These are phyloP conservation scores for Podargus strigoides DNA, from an alignment of 2,797 vertebrate genomes.

Conservation along the genomic window DNA sequence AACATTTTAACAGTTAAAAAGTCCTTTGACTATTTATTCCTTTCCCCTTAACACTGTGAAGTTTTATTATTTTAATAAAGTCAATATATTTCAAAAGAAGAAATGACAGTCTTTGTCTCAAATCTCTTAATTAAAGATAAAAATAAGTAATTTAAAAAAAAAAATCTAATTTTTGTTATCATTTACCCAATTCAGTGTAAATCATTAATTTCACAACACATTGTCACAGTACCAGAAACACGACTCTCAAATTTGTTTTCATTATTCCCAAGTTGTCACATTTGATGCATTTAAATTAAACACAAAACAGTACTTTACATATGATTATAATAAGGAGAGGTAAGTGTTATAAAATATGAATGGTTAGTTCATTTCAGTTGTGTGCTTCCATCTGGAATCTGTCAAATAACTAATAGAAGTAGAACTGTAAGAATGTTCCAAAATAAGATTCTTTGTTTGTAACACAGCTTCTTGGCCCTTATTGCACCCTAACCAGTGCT, in stretches of 20 bases:
- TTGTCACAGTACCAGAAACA: background rate
- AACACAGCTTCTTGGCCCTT: background rate
- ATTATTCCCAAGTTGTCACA: background rate
- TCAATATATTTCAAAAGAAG: background rate
- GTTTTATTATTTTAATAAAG: background rate
- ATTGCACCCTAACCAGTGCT: background rate
- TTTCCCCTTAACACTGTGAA: background rate
- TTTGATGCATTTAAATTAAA: constrained; percentile 23
- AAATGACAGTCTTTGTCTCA: background rate
- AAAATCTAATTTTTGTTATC: background rate
- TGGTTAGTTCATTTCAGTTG: background rate
- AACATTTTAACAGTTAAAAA: background rate
- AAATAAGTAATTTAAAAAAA: background rate
- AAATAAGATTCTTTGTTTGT: background rate
- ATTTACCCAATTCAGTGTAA: background rate
- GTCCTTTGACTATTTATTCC: background rate
- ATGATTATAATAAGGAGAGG: background rate
- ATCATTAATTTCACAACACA: background rate
- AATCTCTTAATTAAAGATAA: background rate
- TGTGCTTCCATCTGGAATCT: background rate
- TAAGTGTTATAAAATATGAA: background rate
- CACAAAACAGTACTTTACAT: background rate
- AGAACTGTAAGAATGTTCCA: background rate
- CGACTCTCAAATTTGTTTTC: background rate
- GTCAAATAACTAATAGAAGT: background rate